Percentiles rank a stretch among this genome's conserved stretches.
Conservation (phyloP, 2,888 invertebrate genomes). For the Eilema sororculum region DNA sequence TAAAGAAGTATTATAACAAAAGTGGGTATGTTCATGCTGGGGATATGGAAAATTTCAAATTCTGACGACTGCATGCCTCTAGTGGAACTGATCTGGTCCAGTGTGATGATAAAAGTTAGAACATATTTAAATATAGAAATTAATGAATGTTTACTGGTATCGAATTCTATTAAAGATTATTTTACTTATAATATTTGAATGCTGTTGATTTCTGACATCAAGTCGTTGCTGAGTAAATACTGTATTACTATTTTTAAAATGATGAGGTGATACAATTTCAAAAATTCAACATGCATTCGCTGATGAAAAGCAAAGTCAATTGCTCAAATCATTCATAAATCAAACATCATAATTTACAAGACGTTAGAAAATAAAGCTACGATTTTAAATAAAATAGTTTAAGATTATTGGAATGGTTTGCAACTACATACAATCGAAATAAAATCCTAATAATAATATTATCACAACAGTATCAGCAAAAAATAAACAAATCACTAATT, state of each 20-base stretch:
- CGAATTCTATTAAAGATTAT: conserved; percentile 43
- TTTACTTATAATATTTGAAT: conserved; percentile 47
- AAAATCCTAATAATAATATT: conserved; percentile 65
- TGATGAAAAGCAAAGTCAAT: conserved; percentile 62
- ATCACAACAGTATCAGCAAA: conserved; percentile 70
- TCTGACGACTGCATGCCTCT: conserved; percentile 66
- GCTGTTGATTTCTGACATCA: conserved; percentile 51
- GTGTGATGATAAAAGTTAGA: conserved; percentile 48
- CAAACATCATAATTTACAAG: conserved; percentile 42
- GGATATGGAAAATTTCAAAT: conserved; percentile 34
- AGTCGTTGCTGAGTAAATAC: conserved; percentile 18
- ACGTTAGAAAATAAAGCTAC: conserved; percentile 64
- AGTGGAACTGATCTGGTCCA: conserved; percentile 50
- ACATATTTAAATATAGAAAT: conserved; percentile 34
- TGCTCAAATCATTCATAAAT: conserved; percentile 58
- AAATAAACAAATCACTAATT: conserved; percentile 67
- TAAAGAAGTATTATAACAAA: conserved; percentile 43
- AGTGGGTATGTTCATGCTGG: conserved; percentile 58
- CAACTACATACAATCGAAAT: conserved; percentile 68
- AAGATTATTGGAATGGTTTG: conserved; percentile 58
- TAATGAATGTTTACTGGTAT: conserved; percentile 51
- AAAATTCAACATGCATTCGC: conserved; percentile 65
- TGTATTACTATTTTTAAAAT: conserved; percentile 23
- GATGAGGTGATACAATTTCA: conserved; percentile 43
- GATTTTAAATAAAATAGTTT: conserved; percentile 55